Conservation (phyloP, 2,113 vertebrate genomes). For the Tyrannus savana region DNA sequence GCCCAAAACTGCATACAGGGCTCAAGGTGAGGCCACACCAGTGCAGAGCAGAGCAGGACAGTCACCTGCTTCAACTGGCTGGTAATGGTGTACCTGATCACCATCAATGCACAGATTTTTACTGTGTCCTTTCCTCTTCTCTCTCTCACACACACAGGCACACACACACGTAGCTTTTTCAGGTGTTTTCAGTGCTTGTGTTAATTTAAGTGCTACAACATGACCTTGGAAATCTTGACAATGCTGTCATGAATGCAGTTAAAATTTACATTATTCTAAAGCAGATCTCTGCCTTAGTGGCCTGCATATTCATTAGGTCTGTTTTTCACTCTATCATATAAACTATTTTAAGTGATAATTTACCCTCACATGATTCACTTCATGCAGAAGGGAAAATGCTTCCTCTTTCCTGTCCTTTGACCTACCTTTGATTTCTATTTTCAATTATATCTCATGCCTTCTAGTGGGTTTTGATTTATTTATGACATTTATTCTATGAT, state of each 20-base stretch:
- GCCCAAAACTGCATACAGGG: accelerated
- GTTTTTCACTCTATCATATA: background rate
- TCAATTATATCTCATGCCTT: background rate
- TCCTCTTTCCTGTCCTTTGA: background rate
- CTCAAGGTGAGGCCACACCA: background rate
- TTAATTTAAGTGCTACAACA: background rate
- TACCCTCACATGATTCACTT: background rate
- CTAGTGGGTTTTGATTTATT: background rate
- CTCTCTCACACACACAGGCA: background rate
- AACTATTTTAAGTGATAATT: background rate
- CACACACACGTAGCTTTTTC: background rate
- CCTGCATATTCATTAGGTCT: background rate
- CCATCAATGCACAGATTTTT: background rate
- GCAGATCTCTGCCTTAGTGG: background rate
- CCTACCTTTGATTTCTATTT: background rate
- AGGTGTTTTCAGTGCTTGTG: background rate
- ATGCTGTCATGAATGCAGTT: background rate
- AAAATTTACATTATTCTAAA: background rate
- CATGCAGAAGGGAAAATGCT: background rate
- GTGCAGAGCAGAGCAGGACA: background rate
- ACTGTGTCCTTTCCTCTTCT: background rate
- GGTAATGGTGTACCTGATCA: background rate
- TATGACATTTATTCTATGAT: background rate
- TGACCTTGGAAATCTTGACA: background rate
- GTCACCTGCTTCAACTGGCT: background rate